phyloP scores from a whole-genome alignment of 2,797 vertebrate species.

The Crocidura indochinensis region DNA sequence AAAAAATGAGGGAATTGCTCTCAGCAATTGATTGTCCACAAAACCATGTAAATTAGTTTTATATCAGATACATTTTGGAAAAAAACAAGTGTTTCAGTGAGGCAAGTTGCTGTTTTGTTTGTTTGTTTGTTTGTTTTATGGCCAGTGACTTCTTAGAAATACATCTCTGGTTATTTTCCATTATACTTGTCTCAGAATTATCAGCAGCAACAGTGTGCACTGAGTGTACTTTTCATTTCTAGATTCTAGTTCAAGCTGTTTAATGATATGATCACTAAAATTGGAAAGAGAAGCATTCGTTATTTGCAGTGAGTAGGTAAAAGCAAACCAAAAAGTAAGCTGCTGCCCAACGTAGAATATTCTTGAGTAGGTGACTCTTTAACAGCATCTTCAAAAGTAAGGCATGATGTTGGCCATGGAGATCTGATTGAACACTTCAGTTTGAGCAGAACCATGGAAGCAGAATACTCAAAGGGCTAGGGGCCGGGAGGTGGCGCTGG shows the following conservation, averaged over 20 bases:
- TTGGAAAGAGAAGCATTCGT: background rate
- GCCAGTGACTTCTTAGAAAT: conserved; percentile 26
- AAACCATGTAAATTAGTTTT: conserved; percentile 4
- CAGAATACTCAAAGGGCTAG: too few species aligned
- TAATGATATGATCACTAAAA: background rate
- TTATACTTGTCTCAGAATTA: background rate
- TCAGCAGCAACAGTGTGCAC: background rate
- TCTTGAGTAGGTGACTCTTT: background rate
- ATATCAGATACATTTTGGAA: conserved; percentile 4
- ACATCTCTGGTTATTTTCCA: conserved; percentile 18
- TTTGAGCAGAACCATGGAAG: background rate
- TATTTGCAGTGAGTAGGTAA: background rate
- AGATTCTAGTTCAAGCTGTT: conserved; percentile 43
- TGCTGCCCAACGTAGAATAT: background rate
- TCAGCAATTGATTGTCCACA: background rate
- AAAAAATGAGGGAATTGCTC: background rate
- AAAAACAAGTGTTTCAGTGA: background rate
- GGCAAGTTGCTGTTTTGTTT: background rate
- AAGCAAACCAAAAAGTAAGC: background rate
- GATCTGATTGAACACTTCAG: background rate
- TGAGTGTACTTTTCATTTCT: conserved; percentile 20
- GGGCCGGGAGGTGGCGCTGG: too few species aligned
- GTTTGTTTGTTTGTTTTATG: background rate
- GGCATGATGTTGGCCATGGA: background rate
- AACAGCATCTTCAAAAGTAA: background rate